These are phyloP conservation scores for Alviniconcha strummeri DNA, from an alignment of 2,888 invertebrate genomes.

Conservation along the genomic window DNA sequence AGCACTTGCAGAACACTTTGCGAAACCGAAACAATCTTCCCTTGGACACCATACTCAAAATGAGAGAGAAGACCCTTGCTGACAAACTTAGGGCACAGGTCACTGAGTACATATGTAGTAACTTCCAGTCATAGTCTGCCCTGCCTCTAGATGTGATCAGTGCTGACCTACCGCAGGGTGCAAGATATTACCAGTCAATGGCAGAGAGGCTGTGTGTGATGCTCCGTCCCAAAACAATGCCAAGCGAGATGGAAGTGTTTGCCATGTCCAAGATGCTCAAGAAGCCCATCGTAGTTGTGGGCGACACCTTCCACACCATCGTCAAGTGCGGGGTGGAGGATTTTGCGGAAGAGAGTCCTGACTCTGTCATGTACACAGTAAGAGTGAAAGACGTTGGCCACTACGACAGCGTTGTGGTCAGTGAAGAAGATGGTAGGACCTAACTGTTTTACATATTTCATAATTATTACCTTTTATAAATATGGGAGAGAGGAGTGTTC, in stretches of 20 bases:
- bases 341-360: not conserved
- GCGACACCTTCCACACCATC: not conserved
- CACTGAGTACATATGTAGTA: not conserved
- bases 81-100: slow-evolving; percentile 1
- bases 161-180: not conserved
- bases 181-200: not conserved
- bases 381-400: not conserved
- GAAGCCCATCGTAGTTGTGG: not conserved
- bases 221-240: not conserved
- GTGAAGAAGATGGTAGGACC: not conserved
- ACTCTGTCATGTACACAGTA: not conserved
- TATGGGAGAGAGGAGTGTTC: too few species aligned
- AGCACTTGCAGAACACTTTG: not conserved
- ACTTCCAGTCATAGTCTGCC: not conserved
- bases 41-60: not conserved
- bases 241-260: not conserved
- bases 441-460: too few species aligned
- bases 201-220: not conserved
- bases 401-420: not conserved
- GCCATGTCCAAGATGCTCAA: slow-evolving; percentile 4
- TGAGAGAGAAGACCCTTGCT: not conserved
- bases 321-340: not conserved
- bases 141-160: not conserved
- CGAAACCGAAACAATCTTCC: too few species aligned
- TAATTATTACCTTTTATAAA: too few species aligned